Percentiles rank a stretch among this genome's conserved stretches.
Conservation (phyloP, 1,140 invertebrate species). For the Whitmania pigra region DNA sequence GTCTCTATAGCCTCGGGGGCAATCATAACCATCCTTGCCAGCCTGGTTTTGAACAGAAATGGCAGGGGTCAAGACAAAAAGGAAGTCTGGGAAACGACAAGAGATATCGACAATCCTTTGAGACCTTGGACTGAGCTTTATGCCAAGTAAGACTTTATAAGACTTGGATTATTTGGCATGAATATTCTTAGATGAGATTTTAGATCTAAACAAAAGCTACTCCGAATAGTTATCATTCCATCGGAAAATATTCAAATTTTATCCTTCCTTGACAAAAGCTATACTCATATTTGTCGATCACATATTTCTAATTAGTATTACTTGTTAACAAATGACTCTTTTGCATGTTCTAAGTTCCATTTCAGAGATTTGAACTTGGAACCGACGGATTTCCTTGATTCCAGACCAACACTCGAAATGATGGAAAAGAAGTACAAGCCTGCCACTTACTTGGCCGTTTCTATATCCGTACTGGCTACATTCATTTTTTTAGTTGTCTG, state of each 20-base stretch:
- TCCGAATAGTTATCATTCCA: too few relatives aligned
- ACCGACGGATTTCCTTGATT: slow-evolving; percentile 31
- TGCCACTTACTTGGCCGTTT: slow-evolving; percentile 29
- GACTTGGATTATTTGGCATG: background rate
- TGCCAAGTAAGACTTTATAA: slow-evolving; percentile 30
- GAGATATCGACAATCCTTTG: slow-evolving; percentile 44
- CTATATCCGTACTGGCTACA: slow-evolving; percentile 27
- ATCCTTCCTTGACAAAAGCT: too few relatives aligned
- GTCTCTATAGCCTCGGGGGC: slow-evolving; percentile 38
- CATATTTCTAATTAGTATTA: too few relatives aligned
- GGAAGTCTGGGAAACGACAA: slow-evolving; percentile 42
- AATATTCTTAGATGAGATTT: background rate
- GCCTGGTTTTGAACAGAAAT: slow-evolving; percentile 30
- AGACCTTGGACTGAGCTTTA: slow-evolving; percentile 42
- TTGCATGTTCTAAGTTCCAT: slow-evolving; percentile 4
- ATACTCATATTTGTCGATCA: too few relatives aligned
- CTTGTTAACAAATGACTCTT: too few relatives aligned
- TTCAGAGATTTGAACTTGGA: slow-evolving; percentile 35
- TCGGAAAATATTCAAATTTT: too few relatives aligned
- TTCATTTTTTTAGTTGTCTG: slow-evolving; percentile 33
- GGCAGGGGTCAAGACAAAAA: slow-evolving; percentile 18
- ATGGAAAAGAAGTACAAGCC: slow-evolving; percentile 31
- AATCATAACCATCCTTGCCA: slow-evolving; percentile 35
- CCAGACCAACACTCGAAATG: slow-evolving; percentile 33
- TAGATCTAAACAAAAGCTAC: background rate